These are phyloP conservation scores for Contarinia nasturtii DNA, from an alignment of 1,140 invertebrate genomes.

Conservation along the genomic window DNA sequence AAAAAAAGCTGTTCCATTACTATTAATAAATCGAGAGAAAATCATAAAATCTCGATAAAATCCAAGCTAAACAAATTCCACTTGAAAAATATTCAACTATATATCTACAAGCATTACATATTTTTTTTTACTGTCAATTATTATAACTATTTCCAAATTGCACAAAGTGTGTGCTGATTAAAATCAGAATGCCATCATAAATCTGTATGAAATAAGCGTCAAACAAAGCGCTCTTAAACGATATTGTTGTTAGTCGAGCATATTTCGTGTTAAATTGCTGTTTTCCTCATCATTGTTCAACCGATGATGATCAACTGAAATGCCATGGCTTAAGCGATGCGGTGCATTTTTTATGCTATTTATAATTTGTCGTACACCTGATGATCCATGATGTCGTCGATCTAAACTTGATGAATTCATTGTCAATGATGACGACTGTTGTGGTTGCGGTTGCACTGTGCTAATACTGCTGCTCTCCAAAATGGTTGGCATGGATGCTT, in stretches of 20 bases:
- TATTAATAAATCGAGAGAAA: no score
- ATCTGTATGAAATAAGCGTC: neutral
- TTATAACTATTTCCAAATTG: no score
- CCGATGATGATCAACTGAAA: constrained; percentile 2
- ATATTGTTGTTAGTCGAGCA: constrained; percentile 7
- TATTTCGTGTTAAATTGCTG: constrained; percentile 17
- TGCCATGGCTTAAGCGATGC: constrained; percentile 5
- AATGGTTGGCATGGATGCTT: neutral
- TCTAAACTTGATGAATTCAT: constrained; percentile 11
- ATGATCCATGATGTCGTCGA: constrained; percentile 3
- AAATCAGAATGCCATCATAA: no score
- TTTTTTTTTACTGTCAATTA: no score
- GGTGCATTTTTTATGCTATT: constrained; percentile 7
- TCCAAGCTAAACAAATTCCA: neutral
- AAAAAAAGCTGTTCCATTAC: no score
- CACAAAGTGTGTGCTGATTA: no score
- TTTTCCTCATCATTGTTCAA: constrained; percentile 14
- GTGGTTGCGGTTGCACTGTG: neutral
- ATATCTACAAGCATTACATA: neutral
- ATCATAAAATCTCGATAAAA: neutral
- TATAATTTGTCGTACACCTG: constrained; percentile 6
- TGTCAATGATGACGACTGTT: constrained; percentile 2
- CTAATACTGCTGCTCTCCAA: constrained; percentile 2
- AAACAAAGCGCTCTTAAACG: no score
- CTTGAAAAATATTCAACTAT: constrained; percentile 6